These are phyloP conservation scores for Cladorhizidae sp. DNA, from an alignment of 37 sponge, comb jelly and placozoan genomes.

Conservation along the genomic window DNA sequence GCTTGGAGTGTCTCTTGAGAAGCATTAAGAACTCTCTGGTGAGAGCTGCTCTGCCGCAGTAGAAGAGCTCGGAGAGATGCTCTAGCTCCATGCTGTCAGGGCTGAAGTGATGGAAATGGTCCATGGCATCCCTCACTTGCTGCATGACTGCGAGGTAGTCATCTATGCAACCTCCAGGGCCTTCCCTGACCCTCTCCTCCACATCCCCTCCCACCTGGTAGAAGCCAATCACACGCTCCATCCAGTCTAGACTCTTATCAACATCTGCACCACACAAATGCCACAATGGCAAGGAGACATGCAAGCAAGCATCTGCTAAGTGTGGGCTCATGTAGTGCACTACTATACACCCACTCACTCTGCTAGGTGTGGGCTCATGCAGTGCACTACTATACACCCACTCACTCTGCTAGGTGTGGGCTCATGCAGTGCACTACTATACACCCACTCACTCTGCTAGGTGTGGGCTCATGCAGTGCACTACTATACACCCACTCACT, in stretches of 20 bases:
- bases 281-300: background rate
- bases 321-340: too few relatives aligned
- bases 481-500: too few relatives aligned
- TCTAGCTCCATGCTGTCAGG: conserved; percentile 73
- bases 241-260: conserved; percentile 51
- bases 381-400: too few relatives aligned
- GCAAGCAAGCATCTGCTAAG: too few relatives aligned
- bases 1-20: conserved; percentile 58
- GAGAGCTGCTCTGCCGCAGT: conserved; percentile 61
- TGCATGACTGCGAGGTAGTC: conserved; percentile 61
- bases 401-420: too few relatives aligned
- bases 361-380: too few relatives aligned
- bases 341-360: too few relatives aligned
- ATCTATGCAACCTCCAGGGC: conserved; percentile 53
- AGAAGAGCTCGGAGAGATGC: conserved; percentile 30
- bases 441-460: too few relatives aligned
- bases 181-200: conserved; percentile 68
- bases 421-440: too few relatives aligned
- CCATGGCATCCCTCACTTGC: conserved; percentile 44
- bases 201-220: conserved; percentile 81
- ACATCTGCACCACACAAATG: conserved; percentile 61
- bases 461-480: too few relatives aligned
- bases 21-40: conserved; percentile 60
- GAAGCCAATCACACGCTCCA: conserved; percentile 74
- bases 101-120: conserved; percentile 71